Conservation (phyloP, 37 sponge, comb jelly and placozoan species). For the Crambe crambe region DNA sequence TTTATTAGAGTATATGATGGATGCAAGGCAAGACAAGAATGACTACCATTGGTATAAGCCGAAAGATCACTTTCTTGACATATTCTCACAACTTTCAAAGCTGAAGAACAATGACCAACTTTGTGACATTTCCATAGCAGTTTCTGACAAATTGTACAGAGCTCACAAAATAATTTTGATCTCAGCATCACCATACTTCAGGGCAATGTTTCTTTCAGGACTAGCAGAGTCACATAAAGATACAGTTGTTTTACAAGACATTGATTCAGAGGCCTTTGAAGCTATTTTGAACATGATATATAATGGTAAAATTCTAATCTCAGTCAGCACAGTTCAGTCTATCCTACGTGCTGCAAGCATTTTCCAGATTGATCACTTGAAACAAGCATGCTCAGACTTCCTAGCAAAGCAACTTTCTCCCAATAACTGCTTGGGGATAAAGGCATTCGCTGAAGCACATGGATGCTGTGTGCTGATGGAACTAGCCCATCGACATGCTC, state of each 20-base stretch:
- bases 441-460: slow-evolving; percentile 43
- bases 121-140: slow-evolving; percentile 48
- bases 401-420: slow-evolving; percentile 29
- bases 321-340: slow-evolving; percentile 36
- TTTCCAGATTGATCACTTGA: slow-evolving; percentile 52
- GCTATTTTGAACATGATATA: slow-evolving; percentile 47
- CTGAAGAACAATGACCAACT: slow-evolving; percentile 10
- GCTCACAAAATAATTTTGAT: slow-evolving; percentile 68
- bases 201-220: slow-evolving; percentile 68
- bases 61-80: slow-evolving; percentile 10
- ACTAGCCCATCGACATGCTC: slow-evolving; percentile 12
- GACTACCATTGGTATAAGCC: neutral
- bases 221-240: slow-evolving; percentile 43
- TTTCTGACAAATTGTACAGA: slow-evolving; percentile 16
- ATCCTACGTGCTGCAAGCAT: slow-evolving; percentile 53
- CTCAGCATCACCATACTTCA: slow-evolving; percentile 62
- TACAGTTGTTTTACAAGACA: slow-evolving; percentile 31
- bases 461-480: slow-evolving; percentile 32
- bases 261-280: slow-evolving; percentile 52
- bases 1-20: no score
- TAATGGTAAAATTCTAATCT: slow-evolving; percentile 37
- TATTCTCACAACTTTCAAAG: slow-evolving; percentile 25
- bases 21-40: neutral
- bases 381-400: slow-evolving; percentile 48
- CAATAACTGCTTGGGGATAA: slow-evolving; percentile 62